Conservation (phyloP, 2,888 invertebrate genomes). For the Diaphora mendica region DNA sequence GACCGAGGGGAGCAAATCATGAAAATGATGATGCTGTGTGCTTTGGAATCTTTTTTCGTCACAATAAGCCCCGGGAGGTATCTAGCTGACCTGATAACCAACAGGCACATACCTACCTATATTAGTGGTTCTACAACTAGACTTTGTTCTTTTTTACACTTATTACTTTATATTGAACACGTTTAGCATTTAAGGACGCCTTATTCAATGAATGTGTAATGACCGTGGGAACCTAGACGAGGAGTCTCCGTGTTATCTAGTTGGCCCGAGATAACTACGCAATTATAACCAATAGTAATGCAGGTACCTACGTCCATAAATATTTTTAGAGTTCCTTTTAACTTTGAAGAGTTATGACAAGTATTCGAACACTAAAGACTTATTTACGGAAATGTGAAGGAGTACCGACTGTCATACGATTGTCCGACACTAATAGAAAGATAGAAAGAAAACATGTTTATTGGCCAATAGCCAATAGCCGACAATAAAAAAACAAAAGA, state of each 20-base stretch:
- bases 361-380: constrained; percentile 27
- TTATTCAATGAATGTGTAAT: not conserved
- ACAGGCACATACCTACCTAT: too few relatives aligned
- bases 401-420: constrained; percentile 2
- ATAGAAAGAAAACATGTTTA: too few relatives aligned
- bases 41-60: too few relatives aligned
- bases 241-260: not conserved
- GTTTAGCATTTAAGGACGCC: not conserved
- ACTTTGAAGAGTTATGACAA: not conserved
- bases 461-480: too few relatives aligned
- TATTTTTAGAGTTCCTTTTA: not conserved
- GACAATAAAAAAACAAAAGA: too few relatives aligned
- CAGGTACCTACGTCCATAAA: not conserved
- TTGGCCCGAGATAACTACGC: not conserved
- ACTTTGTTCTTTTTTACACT: not conserved
- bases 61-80: too few relatives aligned
- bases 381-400: constrained; percentile 42
- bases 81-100: too few relatives aligned
- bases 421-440: constrained; percentile 2
- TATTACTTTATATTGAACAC: too few relatives aligned
- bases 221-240: not conserved
- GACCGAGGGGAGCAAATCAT: too few relatives aligned
- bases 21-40: too few relatives aligned
- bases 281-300: not conserved
- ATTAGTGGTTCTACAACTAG: not conserved